Conservation (phyloP, 2,888 invertebrate species). For the Megastigmus dorsalis region DNA sequence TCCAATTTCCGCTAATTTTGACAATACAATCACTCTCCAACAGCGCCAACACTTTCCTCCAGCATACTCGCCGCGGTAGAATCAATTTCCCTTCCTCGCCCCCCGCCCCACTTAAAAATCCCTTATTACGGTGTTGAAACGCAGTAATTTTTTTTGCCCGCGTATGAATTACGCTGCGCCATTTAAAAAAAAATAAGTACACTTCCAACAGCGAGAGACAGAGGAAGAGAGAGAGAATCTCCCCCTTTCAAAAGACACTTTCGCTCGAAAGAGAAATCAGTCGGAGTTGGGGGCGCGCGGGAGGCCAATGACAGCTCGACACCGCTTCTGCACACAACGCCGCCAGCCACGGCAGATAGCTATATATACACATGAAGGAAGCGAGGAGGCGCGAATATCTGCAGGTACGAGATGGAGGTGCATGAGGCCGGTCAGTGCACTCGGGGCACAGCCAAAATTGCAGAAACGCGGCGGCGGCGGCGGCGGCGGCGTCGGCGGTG, state of each 20-base stretch:
- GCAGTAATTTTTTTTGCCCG: background rate
- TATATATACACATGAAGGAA: too few species aligned
- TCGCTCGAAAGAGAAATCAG: background rate
- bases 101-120: background rate
- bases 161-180: background rate
- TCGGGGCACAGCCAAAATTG: constrained; percentile 63
- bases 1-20: background rate
- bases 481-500: too few species aligned
- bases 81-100: constrained; percentile 1
- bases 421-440: too few species aligned
- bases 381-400: too few species aligned
- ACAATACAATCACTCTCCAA: too few species aligned
- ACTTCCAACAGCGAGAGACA: background rate
- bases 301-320: background rate
- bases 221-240: too few species aligned
- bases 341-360: too few species aligned
- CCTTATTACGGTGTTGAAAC: background rate
- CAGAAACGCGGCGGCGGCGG: too few species aligned
- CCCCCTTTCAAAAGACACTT: background rate
- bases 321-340: constrained; percentile 55
- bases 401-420: too few species aligned
- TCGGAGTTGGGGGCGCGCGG: background rate
- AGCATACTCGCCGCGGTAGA: background rate
- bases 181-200: background rate
- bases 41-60: background rate